Percentiles rank a stretch among this genome's conserved stretches.
Conservation (phyloP, 2,888 invertebrate species). For the Tipula unca region DNA sequence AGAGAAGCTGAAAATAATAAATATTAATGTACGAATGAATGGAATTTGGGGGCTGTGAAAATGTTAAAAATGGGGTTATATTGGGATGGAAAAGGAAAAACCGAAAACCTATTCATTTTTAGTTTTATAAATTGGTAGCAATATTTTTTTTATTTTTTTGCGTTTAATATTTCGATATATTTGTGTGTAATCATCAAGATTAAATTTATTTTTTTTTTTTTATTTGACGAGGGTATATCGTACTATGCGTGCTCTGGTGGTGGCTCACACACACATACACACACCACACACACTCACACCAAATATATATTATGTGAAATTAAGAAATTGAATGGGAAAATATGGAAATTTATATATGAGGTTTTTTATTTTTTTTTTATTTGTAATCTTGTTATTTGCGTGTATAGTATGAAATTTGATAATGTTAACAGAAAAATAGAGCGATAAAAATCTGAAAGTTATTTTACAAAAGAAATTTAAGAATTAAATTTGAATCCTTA, state of each 20-base stretch:
- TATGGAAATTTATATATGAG: not conserved
- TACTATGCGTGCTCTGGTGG: not conserved
- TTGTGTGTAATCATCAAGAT: slow-evolving; percentile 4
- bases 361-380: not conserved
- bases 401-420: not conserved
- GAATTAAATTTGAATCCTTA: not conserved
- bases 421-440: not conserved
- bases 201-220: not conserved
- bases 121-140: slow-evolving; percentile 14
- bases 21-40: not conserved
- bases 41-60: not conserved
- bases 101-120: slow-evolving; percentile 8
- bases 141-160: not conserved
- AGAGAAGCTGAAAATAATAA: not conserved
- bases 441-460: not conserved
- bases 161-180: not conserved
- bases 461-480: not conserved
- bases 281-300: not conserved
- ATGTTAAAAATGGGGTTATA: not conserved
- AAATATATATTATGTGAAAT: not conserved
- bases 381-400: not conserved
- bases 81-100: not conserved
- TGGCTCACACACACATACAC: not conserved
- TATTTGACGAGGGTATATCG: not conserved
- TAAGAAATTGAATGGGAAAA: not conserved